These are phyloP conservation scores for Eurystomus gularis DNA, from an alignment of 2,113 vertebrate species.

Conservation along the genomic window DNA sequence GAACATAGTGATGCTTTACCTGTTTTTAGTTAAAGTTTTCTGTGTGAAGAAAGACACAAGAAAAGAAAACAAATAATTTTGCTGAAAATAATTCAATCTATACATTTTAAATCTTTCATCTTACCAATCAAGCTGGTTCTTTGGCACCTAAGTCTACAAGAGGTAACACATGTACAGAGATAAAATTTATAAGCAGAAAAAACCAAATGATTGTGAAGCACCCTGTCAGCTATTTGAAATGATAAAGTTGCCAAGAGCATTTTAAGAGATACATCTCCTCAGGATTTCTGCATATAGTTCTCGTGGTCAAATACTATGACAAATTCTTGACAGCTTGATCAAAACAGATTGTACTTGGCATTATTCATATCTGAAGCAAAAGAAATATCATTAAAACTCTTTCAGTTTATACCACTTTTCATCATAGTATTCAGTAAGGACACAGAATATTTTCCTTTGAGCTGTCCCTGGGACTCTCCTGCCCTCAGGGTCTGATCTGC, in stretches of 20 bases:
- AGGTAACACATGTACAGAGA: not conserved
- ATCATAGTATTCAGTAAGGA: not conserved
- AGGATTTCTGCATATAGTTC: not conserved
- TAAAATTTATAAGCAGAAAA: slow-evolving; percentile 8
- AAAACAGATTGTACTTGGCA: not conserved
- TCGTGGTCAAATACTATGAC: not conserved
- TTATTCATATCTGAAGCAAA: slow-evolving; percentile 3
- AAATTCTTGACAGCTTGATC: not conserved
- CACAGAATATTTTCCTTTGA: not conserved
- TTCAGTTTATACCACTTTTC: not conserved
- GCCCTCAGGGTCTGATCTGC: not conserved
- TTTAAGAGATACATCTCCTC: not conserved
- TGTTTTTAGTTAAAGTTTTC: not conserved
- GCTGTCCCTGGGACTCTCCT: not conserved
- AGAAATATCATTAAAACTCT: not conserved
- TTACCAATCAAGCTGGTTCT: not conserved
- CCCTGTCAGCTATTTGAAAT: not conserved
- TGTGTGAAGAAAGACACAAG: not conserved
- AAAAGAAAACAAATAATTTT: not conserved
- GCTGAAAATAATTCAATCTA: not conserved
- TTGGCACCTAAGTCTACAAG: not conserved
- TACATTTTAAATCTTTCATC: not conserved
- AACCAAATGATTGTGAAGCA: not conserved
- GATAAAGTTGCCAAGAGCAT: not conserved
- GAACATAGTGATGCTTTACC: not conserved